Percentiles rank a stretch among this genome's conserved stretches.
phyloP scores from a whole-genome alignment of 2,113 vertebrate species.

The Takifugu bimaculatus region DNA sequence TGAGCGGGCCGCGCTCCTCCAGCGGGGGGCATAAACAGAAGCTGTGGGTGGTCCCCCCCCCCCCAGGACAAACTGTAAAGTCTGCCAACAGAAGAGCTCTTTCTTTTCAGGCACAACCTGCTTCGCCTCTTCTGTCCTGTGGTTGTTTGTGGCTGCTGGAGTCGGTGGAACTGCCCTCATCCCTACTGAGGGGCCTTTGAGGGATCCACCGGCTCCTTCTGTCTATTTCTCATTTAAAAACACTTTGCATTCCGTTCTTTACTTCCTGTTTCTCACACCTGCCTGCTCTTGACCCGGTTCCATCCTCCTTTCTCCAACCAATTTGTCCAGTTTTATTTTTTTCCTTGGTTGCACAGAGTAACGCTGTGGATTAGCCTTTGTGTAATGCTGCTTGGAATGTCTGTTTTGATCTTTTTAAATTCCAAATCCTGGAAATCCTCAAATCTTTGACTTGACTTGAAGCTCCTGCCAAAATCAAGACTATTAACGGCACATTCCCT shows the following conservation, averaged over 20 bases:
- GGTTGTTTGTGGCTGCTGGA: conserved; percentile 54
- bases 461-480: no score
- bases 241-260: conserved; percentile 58
- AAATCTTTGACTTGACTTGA: no score
- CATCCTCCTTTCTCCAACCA: conserved; percentile 46
- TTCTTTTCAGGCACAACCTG: conserved; percentile 52
- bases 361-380: conserved; percentile 11
- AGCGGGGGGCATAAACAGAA: conserved; percentile 56
- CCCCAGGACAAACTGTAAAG: conserved; percentile 49
- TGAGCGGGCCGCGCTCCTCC: conserved; percentile 12
- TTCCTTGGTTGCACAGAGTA: conserved; percentile 37
- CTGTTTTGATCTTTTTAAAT: background rate
- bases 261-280: conserved; percentile 54
- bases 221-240: conserved; percentile 50
- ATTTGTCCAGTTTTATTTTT: conserved; percentile 24
- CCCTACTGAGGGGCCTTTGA: conserved; percentile 70
- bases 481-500: background rate
- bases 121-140: conserved; percentile 34
- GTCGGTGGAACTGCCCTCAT: conserved; percentile 60
- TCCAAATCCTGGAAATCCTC: no score
- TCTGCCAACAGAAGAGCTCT: conserved; percentile 51
- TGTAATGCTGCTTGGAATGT: background rate
- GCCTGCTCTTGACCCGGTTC: conserved; percentile 42
- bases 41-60: conserved; percentile 64
- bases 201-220: conserved; percentile 54